Base-by-base conservation (phyloP, 2,888 invertebrate species). In the Prenolepis imparis region DNA sequence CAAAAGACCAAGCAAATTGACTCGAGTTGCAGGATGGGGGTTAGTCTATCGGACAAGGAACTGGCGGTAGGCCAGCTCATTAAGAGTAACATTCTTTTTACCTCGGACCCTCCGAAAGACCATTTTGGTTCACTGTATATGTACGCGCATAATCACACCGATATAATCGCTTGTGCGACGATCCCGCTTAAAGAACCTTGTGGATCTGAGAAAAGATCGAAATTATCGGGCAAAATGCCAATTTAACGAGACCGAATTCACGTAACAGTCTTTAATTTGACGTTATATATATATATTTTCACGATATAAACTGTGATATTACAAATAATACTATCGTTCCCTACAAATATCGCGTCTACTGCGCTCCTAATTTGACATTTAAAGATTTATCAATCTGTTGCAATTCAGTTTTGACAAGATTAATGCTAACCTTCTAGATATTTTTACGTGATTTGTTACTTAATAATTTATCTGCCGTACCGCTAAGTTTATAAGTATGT, bases 61-160 rank as follows among this genome's bases (percentile, higher is more conserved):
- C 88, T 92, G 92, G 92, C 92, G 68, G 63, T 59, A 72, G 85
- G 91, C 92, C 92, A 92, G 90, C 90, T 91, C 91, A 92, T 92
- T 91, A 91, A 90, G 90, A 89, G 84, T 83, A 88, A 90, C 88
- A 87, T 92, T 90, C 89, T 91, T 89, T 92, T 92, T 87, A 84
- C 81, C 82, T 84, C 82, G 84, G 85, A 81, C 64, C 64, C 41
- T 66, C 75, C 74, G 55, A 75, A 84, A 87, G 84, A 77, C 82
- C 83, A 83, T 83, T 88, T 84, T 82, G 83, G 80, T 84, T 80
- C 85, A 55, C 55, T 77, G 70, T 85, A 80, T 66, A 70, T 67
- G 61, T 70, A 73, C 68, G 73, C 80, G 72, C 73, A 68, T 89
- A 84, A 89, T 88, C 63, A 68, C 70, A 36, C 74, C 41, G 59